Conservation (phyloP, 2,797 vertebrate genomes). For the Notoglanidium macrostoma region DNA sequence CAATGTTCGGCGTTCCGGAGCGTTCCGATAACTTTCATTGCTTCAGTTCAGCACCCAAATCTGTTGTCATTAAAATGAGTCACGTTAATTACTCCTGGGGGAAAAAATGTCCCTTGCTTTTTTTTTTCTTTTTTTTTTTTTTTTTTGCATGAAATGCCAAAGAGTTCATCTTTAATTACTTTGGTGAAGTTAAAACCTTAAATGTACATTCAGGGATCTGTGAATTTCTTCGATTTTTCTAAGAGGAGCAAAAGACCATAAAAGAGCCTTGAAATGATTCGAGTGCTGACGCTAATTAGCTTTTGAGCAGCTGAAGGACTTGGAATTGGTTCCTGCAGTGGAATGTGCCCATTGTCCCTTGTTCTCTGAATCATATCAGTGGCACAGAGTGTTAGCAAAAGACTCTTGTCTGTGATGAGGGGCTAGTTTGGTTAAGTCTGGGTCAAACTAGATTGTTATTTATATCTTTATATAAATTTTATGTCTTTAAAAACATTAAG, state of each 20-base stretch:
- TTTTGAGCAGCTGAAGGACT: conserved; percentile 23
- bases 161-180: conserved; percentile 38
- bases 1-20: conserved; percentile 49
- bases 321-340: conserved; percentile 24
- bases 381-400: conserved; percentile 3
- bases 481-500: not conserved
- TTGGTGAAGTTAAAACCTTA: conserved; percentile 41
- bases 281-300: conserved; percentile 24
- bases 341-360: not conserved
- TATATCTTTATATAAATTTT: not conserved
- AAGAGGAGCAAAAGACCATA: conserved; percentile 20
- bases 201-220: conserved; percentile 21
- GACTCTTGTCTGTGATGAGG: not conserved
- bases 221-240: conserved; percentile 20
- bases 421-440: not conserved
- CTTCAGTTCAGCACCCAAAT: conserved; percentile 57
- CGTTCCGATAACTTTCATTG: conserved; percentile 51
- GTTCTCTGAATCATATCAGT: not conserved
- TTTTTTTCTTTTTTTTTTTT: conserved; percentile 26
- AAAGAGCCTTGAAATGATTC: conserved; percentile 32
- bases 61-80: conserved; percentile 57
- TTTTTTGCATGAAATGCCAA: not conserved
- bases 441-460: not conserved
- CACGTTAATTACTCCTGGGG: conserved; percentile 42
- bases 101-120: conserved; percentile 34